Percentiles rank a stretch among this genome's conserved stretches.
Evolutionary conservation across 2,888 invertebrate species (phyloP).

Genomic region (Heliconius sara): DNA sequence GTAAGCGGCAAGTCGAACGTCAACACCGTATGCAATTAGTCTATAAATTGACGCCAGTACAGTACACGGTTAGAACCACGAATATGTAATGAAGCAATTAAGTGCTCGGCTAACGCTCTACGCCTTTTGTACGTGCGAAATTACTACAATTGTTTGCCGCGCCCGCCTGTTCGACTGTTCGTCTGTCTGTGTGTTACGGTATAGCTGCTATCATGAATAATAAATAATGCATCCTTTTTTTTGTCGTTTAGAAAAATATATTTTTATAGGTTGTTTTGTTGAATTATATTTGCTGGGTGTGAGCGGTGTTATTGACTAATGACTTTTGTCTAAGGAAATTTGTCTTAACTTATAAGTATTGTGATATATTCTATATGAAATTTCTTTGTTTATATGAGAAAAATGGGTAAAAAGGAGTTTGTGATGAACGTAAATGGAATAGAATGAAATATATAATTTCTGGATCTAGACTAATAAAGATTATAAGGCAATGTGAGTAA

Average conservation of each 20-base stretch:
- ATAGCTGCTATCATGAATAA: constrained; percentile 13
- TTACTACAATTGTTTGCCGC: constrained; percentile 52
- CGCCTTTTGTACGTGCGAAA: constrained; percentile 48
- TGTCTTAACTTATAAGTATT: too few species aligned
- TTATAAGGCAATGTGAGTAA: too few species aligned
- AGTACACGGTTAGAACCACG: constrained; percentile 49
- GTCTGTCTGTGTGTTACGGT: constrained; percentile 9
- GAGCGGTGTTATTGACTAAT: too few species aligned
- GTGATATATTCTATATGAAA: too few species aligned
- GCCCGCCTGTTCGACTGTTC: constrained; percentile 25
- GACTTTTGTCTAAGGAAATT: too few species aligned
- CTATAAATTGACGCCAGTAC: constrained; percentile 50
- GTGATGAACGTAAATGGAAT: background rate
- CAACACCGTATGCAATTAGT: constrained; percentile 56
- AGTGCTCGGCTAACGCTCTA: constrained; percentile 51
- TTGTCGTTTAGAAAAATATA: background rate
- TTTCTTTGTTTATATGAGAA: background rate
- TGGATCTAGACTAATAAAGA: background rate
- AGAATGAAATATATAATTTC: background rate
- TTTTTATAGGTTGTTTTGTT: too few species aligned
- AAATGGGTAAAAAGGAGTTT: background rate
- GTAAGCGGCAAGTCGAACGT: constrained; percentile 47
- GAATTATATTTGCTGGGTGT: too few species aligned
- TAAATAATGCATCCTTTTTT: constrained; percentile 24
- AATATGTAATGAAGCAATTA: constrained; percentile 69